A percentile compares a stretch with the other conserved stretches of the same genome.
Conservation (phyloP, 2,797 vertebrate genomes). For the Myripristis jacobus region DNA sequence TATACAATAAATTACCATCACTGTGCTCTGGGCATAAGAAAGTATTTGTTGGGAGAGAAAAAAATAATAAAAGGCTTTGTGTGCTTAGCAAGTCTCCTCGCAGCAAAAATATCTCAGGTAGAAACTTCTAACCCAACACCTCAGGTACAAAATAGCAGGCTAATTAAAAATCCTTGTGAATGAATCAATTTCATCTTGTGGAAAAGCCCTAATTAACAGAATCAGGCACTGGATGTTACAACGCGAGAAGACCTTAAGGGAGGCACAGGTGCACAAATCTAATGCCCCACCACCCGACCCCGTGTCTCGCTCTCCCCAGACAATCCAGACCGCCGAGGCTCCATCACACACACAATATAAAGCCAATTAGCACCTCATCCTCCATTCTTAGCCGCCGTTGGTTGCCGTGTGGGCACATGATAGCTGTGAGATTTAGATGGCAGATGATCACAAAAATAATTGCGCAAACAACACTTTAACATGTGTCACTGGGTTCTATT, state of each 20-base stretch:
- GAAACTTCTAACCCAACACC: constrained; percentile 46
- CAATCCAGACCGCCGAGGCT: constrained; percentile 18
- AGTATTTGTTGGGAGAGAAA: constrained; percentile 5
- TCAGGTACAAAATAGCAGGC: constrained; percentile 38
- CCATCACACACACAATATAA: constrained; percentile 42
- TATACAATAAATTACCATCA: neutral
- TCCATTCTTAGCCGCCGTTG: constrained; percentile 57
- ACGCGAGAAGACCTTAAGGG: constrained; percentile 23
- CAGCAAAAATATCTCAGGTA: constrained; percentile 29
- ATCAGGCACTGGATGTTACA: constrained; percentile 53
- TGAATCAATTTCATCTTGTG: constrained; percentile 54
- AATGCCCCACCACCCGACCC: constrained; percentile 32
- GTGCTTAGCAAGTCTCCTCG: constrained; percentile 26
- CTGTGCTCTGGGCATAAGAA: constrained; percentile 9
- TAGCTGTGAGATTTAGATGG: neutral
- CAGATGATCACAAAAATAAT: constrained; percentile 14
- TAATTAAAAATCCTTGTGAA: constrained; percentile 51
- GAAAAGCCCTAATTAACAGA: constrained; percentile 58
- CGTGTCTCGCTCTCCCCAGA: constrained; percentile 18
- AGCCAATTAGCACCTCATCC: constrained; percentile 68
- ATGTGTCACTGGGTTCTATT: neutral
- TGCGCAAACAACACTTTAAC: constrained; percentile 19
- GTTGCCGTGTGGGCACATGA: constrained; percentile 7
- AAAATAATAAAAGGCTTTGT: neutral
- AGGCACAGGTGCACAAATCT: constrained; percentile 49